phyloP scores from a whole-genome alignment of 1,140 invertebrate species.

The Diuraphis noxia region DNA sequence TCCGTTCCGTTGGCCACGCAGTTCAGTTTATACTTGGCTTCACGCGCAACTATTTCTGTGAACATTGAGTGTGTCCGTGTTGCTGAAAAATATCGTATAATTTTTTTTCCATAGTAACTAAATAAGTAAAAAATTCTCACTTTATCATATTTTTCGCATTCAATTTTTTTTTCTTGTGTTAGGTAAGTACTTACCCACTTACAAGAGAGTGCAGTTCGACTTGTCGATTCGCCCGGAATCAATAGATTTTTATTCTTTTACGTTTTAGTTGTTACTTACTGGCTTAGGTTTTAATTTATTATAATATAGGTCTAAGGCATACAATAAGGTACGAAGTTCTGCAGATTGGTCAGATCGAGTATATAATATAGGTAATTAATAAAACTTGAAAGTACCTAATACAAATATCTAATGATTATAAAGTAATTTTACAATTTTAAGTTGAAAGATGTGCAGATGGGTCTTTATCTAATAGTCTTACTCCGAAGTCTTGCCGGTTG shows the following conservation, averaged over 20 bases:
- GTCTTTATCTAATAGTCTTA: background rate
- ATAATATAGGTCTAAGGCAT: background rate
- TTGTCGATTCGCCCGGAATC: background rate
- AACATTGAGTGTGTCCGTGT: background rate
- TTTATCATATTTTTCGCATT: background rate
- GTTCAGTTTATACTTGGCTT: slow-evolving; percentile 48
- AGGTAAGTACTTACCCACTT: background rate
- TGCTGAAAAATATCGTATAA: background rate
- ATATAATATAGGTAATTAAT: background rate
- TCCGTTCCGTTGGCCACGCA: slow-evolving; percentile 21
- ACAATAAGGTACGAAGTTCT: background rate
- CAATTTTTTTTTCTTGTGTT: background rate
- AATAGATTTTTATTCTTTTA: background rate
- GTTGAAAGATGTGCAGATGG: background rate
- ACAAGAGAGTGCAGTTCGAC: background rate
- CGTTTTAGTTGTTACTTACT: background rate
- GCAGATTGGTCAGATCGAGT: background rate
- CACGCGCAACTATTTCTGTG: slow-evolving; percentile 38
- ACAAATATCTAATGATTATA: background rate
- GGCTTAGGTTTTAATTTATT: background rate
- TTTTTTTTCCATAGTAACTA: background rate
- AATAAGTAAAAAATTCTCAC: too few relatives aligned
- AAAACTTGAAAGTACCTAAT: background rate
- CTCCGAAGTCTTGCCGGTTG: background rate
- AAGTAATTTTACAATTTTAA: background rate